Percentiles rank a stretch among this genome's conserved stretches.
These are phyloP conservation scores for Xiphorhynchus erythropygius DNA, from an alignment of 2,797 vertebrate species.

Conservation along the genomic window DNA sequence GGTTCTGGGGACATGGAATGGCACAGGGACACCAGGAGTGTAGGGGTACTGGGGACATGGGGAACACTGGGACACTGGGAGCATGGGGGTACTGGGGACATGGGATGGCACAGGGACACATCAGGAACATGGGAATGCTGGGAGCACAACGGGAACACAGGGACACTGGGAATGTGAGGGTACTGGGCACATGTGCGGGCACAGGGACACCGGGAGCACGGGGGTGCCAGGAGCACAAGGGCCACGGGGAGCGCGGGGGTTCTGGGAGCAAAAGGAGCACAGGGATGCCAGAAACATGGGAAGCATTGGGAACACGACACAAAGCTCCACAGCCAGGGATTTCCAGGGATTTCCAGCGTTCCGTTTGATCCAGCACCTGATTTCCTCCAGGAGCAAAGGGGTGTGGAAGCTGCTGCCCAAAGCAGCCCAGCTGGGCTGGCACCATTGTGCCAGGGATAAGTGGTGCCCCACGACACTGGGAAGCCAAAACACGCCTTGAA, in stretches of 20 bases:
- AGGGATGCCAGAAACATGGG: too few relatives aligned
- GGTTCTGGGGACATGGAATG: not conserved
- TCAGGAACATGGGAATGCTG: too few relatives aligned
- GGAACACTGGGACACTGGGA: too few relatives aligned
- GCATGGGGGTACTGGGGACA: too few relatives aligned
- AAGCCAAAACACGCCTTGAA: not conserved
- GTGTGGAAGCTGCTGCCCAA: not conserved
- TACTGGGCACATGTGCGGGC: too few relatives aligned
- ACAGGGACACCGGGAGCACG: not conserved
- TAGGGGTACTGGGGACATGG: not conserved
- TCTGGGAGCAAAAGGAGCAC: too few relatives aligned
- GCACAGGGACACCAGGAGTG: not conserved
- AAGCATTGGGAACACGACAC: too few relatives aligned
- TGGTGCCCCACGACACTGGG: fast-evolving
- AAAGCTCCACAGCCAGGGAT: not conserved
- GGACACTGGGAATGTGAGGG: not conserved
- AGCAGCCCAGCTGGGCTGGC: not conserved
- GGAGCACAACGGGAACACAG: too few relatives aligned
- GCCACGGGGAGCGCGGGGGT: too few relatives aligned
- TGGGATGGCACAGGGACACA: too few relatives aligned
- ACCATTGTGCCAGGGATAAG: not conserved
- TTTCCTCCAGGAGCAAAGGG: not conserved
- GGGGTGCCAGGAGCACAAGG: fast-evolving
- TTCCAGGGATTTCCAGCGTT: fast-evolving
- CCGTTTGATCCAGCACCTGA: not conserved